Base-by-base conservation (phyloP, 2,113 vertebrate genomes). In the Sterna hirundo region DNA sequence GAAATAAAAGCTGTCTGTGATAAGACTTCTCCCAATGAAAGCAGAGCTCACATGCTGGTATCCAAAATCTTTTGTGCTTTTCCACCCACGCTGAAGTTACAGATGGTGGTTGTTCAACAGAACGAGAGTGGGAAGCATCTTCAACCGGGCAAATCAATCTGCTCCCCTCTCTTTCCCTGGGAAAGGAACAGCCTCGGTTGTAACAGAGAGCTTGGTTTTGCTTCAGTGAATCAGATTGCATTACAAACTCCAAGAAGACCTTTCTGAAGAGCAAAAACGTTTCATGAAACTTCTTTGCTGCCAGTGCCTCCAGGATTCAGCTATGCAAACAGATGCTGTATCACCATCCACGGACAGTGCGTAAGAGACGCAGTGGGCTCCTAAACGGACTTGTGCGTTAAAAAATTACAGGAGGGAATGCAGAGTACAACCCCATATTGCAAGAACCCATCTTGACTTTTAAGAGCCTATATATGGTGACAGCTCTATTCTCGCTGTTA, bases 381-480 rank as follows among this genome's bases (percentile, higher is more conserved):
- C 83, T 78, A 68, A 93, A 86, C 20, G 90, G 68, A 70, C 7
- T 54, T 62, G 32, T 57, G 62, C 83, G 76, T 72, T 84, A 92
- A 94, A 95, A 94, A 75, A 71, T 71, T 44, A 71, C 85, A 93
- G 52, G 49, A 88, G 23, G 34, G 80, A 96, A 94, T 10, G 4
- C 44, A 14, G 46, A 86, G 60, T 92, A 78, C 34, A 77, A 75
- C 11, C 16, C 61, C 5, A 0, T 20, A 22, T 26, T 91, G 57
- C 77, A 88, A 72, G 57, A 96, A 86, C 34, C 47, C 60, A 52
- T 94, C 64, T 57, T 75, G 81, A 57, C 68, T 89, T 94, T 88
- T 88, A 75, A 90, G 30, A 94, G 72, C 20, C 85, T 78, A 66
- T 94, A 83, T 92, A 90, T 92, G 75, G 85, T 5, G 4, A 80